Conservation (phyloP, 2,113 vertebrate genomes). For the Petroica traversi region DNA sequence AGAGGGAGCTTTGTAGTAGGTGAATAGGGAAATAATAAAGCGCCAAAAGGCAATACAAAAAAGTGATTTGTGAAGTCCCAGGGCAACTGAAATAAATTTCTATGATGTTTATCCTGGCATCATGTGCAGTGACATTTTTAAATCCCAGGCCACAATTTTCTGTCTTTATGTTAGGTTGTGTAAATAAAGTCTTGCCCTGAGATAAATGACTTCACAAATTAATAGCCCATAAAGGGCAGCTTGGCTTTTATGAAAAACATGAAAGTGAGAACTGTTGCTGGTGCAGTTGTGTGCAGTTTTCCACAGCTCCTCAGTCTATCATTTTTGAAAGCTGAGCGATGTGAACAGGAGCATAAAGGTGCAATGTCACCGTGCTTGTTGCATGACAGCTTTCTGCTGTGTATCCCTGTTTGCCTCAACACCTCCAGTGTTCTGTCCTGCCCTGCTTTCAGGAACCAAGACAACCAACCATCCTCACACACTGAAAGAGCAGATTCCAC, state of each 20-base stretch:
- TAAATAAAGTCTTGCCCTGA: background rate
- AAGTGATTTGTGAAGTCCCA: background rate
- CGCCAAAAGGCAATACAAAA: background rate
- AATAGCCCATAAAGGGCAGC: constrained; percentile 11
- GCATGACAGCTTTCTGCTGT: background rate
- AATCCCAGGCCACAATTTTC: background rate
- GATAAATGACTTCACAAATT: constrained; percentile 21
- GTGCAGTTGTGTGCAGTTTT: background rate
- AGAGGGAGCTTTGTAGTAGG: background rate
- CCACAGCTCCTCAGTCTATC: background rate
- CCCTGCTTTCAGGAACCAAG: background rate
- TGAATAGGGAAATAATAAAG: background rate
- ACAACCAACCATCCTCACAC: background rate
- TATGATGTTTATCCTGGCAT: background rate
- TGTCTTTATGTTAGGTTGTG: background rate
- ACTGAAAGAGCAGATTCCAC: background rate
- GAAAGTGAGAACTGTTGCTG: background rate
- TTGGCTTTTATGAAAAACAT: background rate
- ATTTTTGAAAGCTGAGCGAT: background rate
- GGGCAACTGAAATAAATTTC: background rate
- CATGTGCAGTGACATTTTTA: background rate
- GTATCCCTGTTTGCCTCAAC: background rate
- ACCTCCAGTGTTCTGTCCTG: background rate
- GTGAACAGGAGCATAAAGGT: background rate
- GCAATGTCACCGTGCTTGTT: background rate